Evolutionary conservation across 2,797 vertebrate species (phyloP).

Genomic region (Danio kyathit): DNA sequence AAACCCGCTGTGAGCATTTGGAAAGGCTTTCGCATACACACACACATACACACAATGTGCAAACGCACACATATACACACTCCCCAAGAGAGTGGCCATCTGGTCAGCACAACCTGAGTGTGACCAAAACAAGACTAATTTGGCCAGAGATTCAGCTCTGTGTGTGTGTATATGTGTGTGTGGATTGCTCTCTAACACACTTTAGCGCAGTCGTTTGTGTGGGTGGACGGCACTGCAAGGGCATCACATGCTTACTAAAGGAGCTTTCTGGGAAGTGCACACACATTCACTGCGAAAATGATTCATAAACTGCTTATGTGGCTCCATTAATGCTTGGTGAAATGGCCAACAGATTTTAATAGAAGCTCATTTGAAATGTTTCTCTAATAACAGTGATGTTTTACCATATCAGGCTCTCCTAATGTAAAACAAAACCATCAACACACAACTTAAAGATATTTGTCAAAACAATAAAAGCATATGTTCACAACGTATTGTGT

Average conservation of each 20-base stretch:
- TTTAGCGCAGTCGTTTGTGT: constrained; percentile 46
- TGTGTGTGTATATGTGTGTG: constrained; percentile 41
- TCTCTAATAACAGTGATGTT: background rate
- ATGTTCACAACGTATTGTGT: background rate
- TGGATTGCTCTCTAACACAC: constrained; percentile 31
- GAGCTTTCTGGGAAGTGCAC: constrained; percentile 67
- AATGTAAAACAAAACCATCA: background rate
- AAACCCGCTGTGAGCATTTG: constrained; percentile 45
- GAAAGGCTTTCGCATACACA: constrained; percentile 12
- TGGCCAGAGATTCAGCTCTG: constrained; percentile 44
- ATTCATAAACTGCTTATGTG: constrained; percentile 33
- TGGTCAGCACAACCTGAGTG: constrained; percentile 74
- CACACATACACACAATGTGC: constrained; percentile 8
- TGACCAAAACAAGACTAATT: constrained; percentile 54
- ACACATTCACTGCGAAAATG: constrained; percentile 33
- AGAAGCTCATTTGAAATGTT: background rate
- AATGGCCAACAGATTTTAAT: background rate
- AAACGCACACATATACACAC: constrained; percentile 4
- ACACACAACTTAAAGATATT: too few relatives aligned
- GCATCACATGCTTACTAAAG: constrained; percentile 71
- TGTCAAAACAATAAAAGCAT: background rate
- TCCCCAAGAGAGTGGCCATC: constrained; percentile 72
- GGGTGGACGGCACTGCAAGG: constrained; percentile 78
- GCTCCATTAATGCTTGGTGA: constrained; percentile 18
- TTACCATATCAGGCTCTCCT: background rate